Conservation (phyloP, 2,888 invertebrate genomes). For the Philaethria dido region DNA sequence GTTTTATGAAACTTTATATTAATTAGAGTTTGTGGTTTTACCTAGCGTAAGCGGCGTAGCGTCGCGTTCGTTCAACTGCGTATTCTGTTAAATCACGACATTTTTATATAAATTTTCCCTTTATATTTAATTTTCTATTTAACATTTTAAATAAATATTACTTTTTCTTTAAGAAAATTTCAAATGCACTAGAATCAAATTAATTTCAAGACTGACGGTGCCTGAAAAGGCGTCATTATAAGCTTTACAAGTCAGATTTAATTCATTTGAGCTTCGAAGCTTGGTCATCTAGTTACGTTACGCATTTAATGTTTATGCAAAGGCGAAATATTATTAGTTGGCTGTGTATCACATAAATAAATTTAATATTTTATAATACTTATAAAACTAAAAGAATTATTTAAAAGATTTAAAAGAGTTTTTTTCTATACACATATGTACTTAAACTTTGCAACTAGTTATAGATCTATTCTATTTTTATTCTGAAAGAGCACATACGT, state of each 20-base stretch:
- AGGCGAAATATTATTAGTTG: background rate
- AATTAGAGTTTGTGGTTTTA: conserved; percentile 20
- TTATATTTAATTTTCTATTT: background rate
- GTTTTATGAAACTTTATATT: conserved; percentile 24
- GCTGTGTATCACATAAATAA: background rate
- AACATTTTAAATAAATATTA: conserved; percentile 10
- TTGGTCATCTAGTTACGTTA: conserved; percentile 31
- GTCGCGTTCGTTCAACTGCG: conserved; percentile 22
- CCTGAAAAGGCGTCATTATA: conserved; percentile 35
- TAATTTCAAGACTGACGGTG: conserved; percentile 38
- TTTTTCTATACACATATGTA: too few species aligned
- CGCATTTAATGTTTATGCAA: background rate
- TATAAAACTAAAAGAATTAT: too few species aligned
- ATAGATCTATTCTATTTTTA: conserved; percentile 3
- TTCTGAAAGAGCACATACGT: background rate
- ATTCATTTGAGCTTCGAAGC: conserved; percentile 38
- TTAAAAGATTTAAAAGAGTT: too few species aligned
- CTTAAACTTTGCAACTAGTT: background rate
- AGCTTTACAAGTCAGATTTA: conserved; percentile 41
- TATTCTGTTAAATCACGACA: background rate
- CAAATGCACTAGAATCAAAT: conserved; percentile 34
- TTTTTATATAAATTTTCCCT: background rate
- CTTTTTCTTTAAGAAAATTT: conserved; percentile 29
- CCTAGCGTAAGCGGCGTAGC: background rate
- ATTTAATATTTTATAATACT: background rate